Evolutionary conservation across 2,113 vertebrate species (phyloP), one percentile per base, ranked within the genome.

Genomic region (Regulus satrapa): DNA sequence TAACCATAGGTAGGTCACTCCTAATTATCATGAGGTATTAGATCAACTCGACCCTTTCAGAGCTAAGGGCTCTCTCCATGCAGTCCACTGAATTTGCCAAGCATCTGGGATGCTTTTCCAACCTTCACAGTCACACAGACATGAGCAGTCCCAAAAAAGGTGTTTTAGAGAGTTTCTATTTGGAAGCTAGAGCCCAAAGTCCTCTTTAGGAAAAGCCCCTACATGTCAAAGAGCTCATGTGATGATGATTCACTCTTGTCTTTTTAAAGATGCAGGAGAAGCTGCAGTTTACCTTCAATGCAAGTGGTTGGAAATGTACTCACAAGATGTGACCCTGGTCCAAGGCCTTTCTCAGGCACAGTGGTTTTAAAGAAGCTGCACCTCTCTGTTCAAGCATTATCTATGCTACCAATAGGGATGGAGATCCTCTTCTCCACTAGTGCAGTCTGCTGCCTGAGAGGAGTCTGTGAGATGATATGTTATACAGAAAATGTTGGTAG

Each of bases 401-500:
- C 15, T 24, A 10, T 19, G 18, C 5, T 10, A 71, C 16, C 20
- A 46, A 17, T 0, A 38, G 5, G 23, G 14, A 74, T 2, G 5
- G 28, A 34, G 84, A 67, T 49, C 17, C 8, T 62, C 32, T 66
- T 61, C 8, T 15, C 18, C 9, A 8, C 16, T 46, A 41, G 6
- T 10, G 4, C 36, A 64, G 24, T 56, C 54, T 69, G n/a, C 34
- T 84, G 29, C 38, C 28, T 29, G 13, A 58, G 40, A 76, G 36
- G 52, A 85, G 10, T 21, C 17, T 55, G 7, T 9, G 5, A 34
- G 28, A 15, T 29, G 26, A 20, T 34, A 4, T 1, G 2, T 28
- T 1, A 0, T n/a, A 26, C 0, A n/a, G 36, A 62, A 81, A 63
- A 49, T 8, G 5, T 12, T 83, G 34, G 10, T 52, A 64, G 12